Evolutionary conservation across 2,888 invertebrate species (phyloP), one percentile per base, ranked within the genome.

Genomic region (Noctua janthina): DNA sequence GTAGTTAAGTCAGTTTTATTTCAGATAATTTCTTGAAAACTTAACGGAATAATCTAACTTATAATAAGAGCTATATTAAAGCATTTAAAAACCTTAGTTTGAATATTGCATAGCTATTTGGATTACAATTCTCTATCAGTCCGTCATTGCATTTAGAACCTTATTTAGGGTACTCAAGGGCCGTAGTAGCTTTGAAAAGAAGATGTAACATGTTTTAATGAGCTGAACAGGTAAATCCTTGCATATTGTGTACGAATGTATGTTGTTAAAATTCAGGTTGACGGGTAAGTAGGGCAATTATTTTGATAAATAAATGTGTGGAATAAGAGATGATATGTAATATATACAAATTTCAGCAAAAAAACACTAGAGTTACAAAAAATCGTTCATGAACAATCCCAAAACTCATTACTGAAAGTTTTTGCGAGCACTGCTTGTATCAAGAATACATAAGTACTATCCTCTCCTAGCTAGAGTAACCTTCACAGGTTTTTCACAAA

Each of bases 51-150:
- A 74, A 68, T 70, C 76, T 84, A 83, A 76, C 66, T 78, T 84
- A 81, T 2, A 54, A 20, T 59, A 74, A 82, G 4, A 75, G 77
- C 62, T 87, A 86, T 51, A 73, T 87, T 87, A 85, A 87, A 87
- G 88, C 85, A 87, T 85, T 87, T 74, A 23, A 73, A 78, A 78
- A 78, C 49, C 74, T 62, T 64, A 64, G 54, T 71, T 71, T 73
- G 17, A 39, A 59, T 69, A 76, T 72, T 69, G 76, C 85, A 78
- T 87, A 86, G 85, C 82, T 79, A 62, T 79, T 84, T 77, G 77
- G 62, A 85, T 87, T 77, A 87, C 79, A 62, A 74, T 73, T 81
- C 62, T 54, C 35, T 73, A 59, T 79, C 76, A 67, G 76, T 83
- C 74, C 51, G 54, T 75, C 56, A 49, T 29, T 74, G 66, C 39